phyloP scores from a whole-genome alignment of 2,113 vertebrate genomes.

The Apodemus speciosus region DNA sequence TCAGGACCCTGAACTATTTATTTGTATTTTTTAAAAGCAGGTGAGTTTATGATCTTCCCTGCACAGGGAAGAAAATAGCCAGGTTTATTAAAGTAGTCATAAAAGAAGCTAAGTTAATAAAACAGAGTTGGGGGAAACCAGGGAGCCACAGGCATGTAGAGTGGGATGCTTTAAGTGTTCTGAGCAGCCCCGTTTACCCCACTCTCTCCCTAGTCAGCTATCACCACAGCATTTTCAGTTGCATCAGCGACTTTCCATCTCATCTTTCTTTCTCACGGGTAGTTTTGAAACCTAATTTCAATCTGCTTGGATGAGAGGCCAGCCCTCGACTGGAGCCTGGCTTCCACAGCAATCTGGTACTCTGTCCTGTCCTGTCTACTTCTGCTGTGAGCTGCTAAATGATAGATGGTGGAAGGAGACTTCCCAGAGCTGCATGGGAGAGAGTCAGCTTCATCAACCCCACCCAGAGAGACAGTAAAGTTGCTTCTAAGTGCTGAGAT shows the following conservation, averaged over 20 bases:
- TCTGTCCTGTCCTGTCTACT: slow-evolving; percentile 24
- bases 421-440: not conserved
- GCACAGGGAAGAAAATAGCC: slow-evolving; percentile 41
- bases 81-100: slow-evolving; percentile 68
- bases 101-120: slow-evolving; percentile 69
- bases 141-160: slow-evolving; percentile 39
- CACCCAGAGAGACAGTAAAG: not conserved
- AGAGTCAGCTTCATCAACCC: not conserved
- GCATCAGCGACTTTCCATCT: slow-evolving; percentile 60
- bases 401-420: not conserved
- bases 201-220: not conserved
- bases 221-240: slow-evolving; percentile 40
- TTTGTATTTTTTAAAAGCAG: slow-evolving; percentile 41
- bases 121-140: slow-evolving; percentile 9
- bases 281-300: slow-evolving; percentile 75
- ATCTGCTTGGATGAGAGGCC: slow-evolving; percentile 65
- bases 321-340: slow-evolving; percentile 4
- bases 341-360: slow-evolving; percentile 45
- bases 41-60: slow-evolving; percentile 47
- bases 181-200: not conserved
- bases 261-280: slow-evolving; percentile 72
- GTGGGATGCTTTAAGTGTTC: not conserved
- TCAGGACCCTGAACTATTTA: not conserved
- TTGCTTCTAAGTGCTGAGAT: slow-evolving; percentile 10
- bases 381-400: slow-evolving; percentile 51